Evolutionary conservation across 1,140 invertebrate genomes (phyloP).

Genomic region (Euwallacea fornicatus): DNA sequence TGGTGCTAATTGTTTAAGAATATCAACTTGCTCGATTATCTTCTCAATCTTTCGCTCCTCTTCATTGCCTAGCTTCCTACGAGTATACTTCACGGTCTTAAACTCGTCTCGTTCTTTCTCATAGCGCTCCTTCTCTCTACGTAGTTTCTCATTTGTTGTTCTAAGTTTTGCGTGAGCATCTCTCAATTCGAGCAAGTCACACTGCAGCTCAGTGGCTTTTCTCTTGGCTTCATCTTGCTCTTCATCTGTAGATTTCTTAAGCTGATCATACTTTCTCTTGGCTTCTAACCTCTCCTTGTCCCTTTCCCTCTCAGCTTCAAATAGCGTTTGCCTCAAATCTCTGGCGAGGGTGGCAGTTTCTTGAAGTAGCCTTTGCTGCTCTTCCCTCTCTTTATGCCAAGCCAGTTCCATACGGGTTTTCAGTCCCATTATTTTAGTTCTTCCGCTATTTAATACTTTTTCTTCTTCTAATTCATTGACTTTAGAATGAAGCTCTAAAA

Average conservation of each 20-base stretch:
- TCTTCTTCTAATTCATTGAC: conserved; percentile 92
- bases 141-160: conserved; percentile 88
- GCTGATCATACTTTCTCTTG: conserved; percentile 80
- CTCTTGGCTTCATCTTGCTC: conserved; percentile 86
- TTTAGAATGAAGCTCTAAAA: conserved; percentile 86
- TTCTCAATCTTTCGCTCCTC: conserved; percentile 68
- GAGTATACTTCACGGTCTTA: conserved; percentile 57
- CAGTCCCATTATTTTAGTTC: conserved; percentile 81
- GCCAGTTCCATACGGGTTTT: conserved; percentile 89
- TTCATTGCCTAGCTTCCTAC: conserved; percentile 61
- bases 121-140: conserved; percentile 81
- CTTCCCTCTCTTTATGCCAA: conserved; percentile 94
- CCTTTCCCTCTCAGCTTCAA: conserved; percentile 85
- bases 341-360: conserved; percentile 89
- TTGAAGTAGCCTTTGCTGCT: conserved; percentile 85
- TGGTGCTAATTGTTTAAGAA: conserved; percentile 71
- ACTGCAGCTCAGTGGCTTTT: conserved; percentile 82
- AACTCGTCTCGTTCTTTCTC: conserved; percentile 79
- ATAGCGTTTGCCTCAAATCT: conserved; percentile 83
- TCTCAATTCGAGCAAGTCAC: conserved; percentile 81
- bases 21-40: conserved; percentile 77
- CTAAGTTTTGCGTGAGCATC: conserved; percentile 89
- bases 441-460: conserved; percentile 72
- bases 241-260: conserved; percentile 81
- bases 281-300: conserved; percentile 86